These are phyloP conservation scores for Paraplagusia blochii DNA, from an alignment of 2,113 vertebrate species.

Conservation along the genomic window DNA sequence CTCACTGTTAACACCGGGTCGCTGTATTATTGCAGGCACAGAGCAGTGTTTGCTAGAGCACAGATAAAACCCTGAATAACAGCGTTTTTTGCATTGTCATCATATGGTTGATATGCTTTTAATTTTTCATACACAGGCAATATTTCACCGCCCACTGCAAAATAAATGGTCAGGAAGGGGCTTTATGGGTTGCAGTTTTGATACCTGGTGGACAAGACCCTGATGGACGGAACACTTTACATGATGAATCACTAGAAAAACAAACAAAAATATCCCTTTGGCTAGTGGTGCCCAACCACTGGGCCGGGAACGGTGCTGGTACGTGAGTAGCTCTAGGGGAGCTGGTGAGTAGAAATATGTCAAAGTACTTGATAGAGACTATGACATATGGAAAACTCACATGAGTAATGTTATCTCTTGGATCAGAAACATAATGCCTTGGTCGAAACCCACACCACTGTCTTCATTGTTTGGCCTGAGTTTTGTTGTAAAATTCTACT, in stretches of 20 bases:
- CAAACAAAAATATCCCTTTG: too few species aligned
- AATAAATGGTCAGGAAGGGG: neutral
- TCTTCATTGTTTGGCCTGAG: constrained; percentile 38
- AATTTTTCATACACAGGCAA: neutral
- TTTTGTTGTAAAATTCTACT: constrained; percentile 45
- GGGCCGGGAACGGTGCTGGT: too few species aligned
- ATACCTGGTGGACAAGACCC: too few species aligned
- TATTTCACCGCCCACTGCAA: constrained; percentile 17
- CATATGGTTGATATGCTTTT: constrained; percentile 38
- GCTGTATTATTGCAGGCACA: constrained; percentile 26
- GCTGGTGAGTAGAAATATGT: constrained; percentile 67
- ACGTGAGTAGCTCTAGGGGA: constrained; percentile 8
- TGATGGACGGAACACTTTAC: too few species aligned
- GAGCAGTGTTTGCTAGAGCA: constrained; percentile 32
- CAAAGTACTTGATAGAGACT: constrained; percentile 52
- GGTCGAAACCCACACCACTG: constrained; percentile 41
- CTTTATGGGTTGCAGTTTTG: neutral
- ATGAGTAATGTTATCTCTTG: constrained; percentile 26
- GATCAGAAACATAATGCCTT: constrained; percentile 35
- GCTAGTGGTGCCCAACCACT: too few species aligned
- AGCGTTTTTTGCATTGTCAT: constrained; percentile 32
- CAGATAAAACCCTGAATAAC: constrained; percentile 21
- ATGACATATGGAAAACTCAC: too few species aligned
- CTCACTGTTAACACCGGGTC: constrained; percentile 25
- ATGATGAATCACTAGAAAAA: too few species aligned